Base-by-base conservation (phyloP, 2,888 invertebrate genomes). In the Tenthredo scrophulariae region DNA sequence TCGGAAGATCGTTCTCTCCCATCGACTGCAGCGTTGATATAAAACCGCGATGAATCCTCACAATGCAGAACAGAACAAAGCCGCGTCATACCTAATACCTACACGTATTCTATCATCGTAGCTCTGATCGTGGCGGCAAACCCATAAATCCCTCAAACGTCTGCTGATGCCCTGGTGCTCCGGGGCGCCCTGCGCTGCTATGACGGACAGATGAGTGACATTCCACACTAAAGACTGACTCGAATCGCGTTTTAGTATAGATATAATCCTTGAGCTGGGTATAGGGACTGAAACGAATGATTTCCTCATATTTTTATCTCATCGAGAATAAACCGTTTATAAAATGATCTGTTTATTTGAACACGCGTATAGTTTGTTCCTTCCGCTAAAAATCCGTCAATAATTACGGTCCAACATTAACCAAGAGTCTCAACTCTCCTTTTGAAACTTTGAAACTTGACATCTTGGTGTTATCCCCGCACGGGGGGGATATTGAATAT, bases 131-230 rank as follows among this genome's bases (percentile, higher is more conserved):
- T 86, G 87, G 88, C 88, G 89, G 88, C 87, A 88, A 89, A 89
- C 89, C 92, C 90, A 93, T 93, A 93, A 93, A 93, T 93, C 91
- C 91, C 92, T 93, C 92, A 92, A 92, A 91, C 91, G 91, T 92
- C 91, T 92, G 93, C 92, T 93, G 91, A 85, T 93, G 85, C 90
- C 93, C 93, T 93, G 93, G 91, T 93, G 92, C 89, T 46, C 86
- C 87, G 87, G 90, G 90, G 89, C 91, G 89, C 90, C 89, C 91
- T 91, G 91, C 91, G 92, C 92, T 92, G 91, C 91, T 92, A 92
- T 93, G 93, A 93, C 92, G 92, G 91, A 93, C 92, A 89, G 90
- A 90, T 93, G 93, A 93, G 90, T 92, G 93, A 93, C 92, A 89
- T 88, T 90, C 89, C 43, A 29, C 46, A 62, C 54, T 18, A 5